Conservation (phyloP, 2,888 invertebrate genomes). For the Autographa pulchrina region DNA sequence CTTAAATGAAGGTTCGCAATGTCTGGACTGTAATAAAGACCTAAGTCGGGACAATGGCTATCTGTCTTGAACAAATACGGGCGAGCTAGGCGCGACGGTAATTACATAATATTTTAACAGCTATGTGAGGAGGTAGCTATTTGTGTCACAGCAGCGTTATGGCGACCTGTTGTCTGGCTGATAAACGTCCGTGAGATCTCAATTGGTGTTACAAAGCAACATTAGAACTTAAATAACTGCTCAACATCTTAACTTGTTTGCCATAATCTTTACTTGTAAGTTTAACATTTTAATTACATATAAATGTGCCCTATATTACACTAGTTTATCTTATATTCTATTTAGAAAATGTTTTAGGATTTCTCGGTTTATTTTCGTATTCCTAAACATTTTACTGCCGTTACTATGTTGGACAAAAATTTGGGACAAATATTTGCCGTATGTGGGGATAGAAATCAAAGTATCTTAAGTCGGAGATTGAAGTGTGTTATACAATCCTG, state of each 20-base stretch:
- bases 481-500: no score
- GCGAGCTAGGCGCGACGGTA: conserved; percentile 53
- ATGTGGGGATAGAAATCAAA: no score
- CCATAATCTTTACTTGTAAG: neutral
- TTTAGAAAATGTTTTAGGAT: no score
- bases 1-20: conserved; percentile 44
- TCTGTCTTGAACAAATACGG: conserved; percentile 50
- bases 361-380: no score
- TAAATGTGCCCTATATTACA: no score
- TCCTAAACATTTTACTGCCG: no score
- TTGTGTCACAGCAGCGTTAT: conserved; percentile 60
- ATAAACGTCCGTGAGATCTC: conserved; percentile 46
- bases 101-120: conserved; percentile 76
- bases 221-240: neutral
- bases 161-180: conserved; percentile 56
- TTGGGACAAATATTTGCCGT: no score
- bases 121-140: conserved; percentile 61
- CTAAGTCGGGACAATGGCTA: conserved; percentile 54
- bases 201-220: conserved; percentile 29
- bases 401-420: no score
- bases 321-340: no score
- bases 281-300: neutral
- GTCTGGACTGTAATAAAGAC: conserved; percentile 54
- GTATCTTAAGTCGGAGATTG: no score
- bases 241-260: neutral